These are phyloP conservation scores for Sebastes oblongus DNA, from an alignment of 2,797 vertebrate species.

Conservation along the genomic window DNA sequence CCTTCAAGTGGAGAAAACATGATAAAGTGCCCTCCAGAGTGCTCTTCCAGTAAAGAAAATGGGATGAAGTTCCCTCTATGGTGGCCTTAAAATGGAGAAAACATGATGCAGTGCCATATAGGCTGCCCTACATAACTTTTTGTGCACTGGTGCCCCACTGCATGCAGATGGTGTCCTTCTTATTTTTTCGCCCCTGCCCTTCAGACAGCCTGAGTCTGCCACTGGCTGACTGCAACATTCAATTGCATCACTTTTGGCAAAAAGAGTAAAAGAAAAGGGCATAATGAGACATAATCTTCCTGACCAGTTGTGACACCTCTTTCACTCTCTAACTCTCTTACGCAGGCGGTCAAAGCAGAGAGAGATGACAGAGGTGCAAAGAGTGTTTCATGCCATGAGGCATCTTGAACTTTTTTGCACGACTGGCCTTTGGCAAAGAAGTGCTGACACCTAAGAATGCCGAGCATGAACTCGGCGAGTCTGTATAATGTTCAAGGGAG, in stretches of 20 bases:
- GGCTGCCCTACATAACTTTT: too few relatives aligned
- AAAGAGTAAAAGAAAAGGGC: neutral
- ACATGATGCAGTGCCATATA: too few relatives aligned
- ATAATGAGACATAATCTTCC: constrained; percentile 18
- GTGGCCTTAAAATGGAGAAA: too few relatives aligned
- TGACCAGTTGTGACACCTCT: constrained; percentile 23
- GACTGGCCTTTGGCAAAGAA: constrained; percentile 55
- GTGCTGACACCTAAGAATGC: constrained; percentile 44
- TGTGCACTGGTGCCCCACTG: too few relatives aligned
- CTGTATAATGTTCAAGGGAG: constrained; percentile 30
- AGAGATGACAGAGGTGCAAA: constrained; percentile 37
- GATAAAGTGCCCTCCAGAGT: too few relatives aligned
- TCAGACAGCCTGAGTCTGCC: too few relatives aligned
- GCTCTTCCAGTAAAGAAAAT: too few relatives aligned
- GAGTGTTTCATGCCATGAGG: constrained; percentile 23
- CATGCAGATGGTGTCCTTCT: too few relatives aligned
- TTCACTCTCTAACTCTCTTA: neutral
- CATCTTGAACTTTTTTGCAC: constrained; percentile 33
- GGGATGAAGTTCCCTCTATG: too few relatives aligned
- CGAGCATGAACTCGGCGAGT: constrained; percentile 22
- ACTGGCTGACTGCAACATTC: neutral
- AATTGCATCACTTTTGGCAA: neutral
- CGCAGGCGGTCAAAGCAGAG: constrained; percentile 23
- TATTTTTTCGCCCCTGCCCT: too few relatives aligned
- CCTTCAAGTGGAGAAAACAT: too few relatives aligned